Evolutionary conservation across 2,888 invertebrate genomes (phyloP).

Genomic region (Eurois occulta): DNA sequence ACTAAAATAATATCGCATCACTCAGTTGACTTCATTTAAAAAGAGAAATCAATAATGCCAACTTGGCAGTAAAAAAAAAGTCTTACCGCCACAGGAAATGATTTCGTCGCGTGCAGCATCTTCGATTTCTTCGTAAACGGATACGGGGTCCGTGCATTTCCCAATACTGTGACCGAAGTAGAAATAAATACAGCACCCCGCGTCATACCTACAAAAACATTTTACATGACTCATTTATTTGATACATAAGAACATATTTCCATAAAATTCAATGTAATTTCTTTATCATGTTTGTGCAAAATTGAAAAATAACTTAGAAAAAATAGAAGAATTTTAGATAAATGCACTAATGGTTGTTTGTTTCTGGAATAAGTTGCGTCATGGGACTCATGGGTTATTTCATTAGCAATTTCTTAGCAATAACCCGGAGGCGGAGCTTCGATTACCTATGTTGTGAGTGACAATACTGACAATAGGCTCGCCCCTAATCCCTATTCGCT

Average conservation of each 20-base stretch:
- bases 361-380: conserved; percentile 1
- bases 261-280: background rate
- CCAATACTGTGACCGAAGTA: conserved; percentile 96
- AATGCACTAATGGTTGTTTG: too few relatives aligned
- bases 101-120: conserved; percentile 97
- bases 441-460: background rate
- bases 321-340: background rate
- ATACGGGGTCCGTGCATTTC: conserved; percentile 92
- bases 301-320: background rate
- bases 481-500: background rate
- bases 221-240: conserved; percentile 5
- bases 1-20: background rate
- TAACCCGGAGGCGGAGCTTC: background rate
- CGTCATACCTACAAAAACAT: conserved; percentile 92
- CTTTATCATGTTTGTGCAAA: background rate
- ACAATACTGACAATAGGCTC: too few relatives aligned
- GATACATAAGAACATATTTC: background rate
- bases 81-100: conserved; percentile 94
- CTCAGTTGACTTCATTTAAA: conserved; percentile 44
- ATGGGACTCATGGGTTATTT: background rate
- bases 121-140: conserved; percentile 96
- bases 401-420: background rate
- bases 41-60: conserved; percentile 21
- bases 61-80: conserved; percentile 26
- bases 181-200: conserved; percentile 99